These are phyloP conservation scores for Empidonax traillii DNA, from an alignment of 2,113 vertebrate genomes.

Conservation along the genomic window DNA sequence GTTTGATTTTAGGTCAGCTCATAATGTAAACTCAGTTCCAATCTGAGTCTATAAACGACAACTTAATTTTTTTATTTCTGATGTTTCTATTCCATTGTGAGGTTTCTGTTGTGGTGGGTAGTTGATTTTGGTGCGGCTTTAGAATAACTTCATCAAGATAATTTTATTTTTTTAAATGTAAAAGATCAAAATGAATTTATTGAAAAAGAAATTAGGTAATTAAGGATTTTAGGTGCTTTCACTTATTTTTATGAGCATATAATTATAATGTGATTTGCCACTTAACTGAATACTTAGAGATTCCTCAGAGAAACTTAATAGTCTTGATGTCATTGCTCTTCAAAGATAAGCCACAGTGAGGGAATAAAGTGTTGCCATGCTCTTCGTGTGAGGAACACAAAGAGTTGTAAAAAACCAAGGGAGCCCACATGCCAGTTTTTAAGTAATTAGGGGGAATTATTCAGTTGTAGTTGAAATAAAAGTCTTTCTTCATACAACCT, in stretches of 20 bases:
- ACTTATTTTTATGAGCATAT: background rate
- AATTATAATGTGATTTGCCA: background rate
- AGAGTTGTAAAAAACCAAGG: background rate
- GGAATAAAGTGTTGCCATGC: background rate
- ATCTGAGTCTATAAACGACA: background rate
- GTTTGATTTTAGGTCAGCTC: background rate
- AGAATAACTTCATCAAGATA: background rate
- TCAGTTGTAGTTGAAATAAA: background rate
- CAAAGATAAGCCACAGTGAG: background rate
- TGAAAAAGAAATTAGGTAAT: background rate
- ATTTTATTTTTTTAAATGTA: background rate
- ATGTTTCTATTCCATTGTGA: background rate
- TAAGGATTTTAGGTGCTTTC: background rate
- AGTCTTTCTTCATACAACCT: background rate
- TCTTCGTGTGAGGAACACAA: background rate
- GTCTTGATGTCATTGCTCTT: background rate
- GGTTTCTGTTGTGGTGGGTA: background rate
- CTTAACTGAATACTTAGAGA: background rate
- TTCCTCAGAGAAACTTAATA: background rate
- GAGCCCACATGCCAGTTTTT: background rate
- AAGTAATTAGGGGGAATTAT: background rate
- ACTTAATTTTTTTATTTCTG: background rate
- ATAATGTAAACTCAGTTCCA: background rate
- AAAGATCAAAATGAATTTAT: background rate
- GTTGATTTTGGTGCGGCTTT: background rate